Base-by-base conservation (phyloP, 2,113 vertebrate genomes). In the Salminus brasiliensis region DNA sequence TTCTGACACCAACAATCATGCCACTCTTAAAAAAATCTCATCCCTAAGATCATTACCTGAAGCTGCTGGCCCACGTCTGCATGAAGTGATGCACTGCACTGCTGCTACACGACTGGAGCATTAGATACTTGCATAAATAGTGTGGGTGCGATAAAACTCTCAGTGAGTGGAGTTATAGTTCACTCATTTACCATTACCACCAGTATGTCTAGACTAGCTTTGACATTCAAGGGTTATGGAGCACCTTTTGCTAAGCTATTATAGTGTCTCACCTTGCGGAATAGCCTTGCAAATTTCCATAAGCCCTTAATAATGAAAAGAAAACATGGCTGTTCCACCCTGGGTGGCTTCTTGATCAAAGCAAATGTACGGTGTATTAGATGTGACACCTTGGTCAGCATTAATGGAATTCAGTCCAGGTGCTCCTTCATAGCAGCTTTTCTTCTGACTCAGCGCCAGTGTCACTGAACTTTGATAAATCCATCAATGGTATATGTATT, bases 281-380 rank as follows among this genome's bases (percentile, higher is more conserved):
- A 39, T 80, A 80, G 73, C 70, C 43, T 78, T 72, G 55, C 68
- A 72, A 66, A 72, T 72, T 80, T 66, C 70, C 78, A 80, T 80
- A 77, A 77, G 73, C 63, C 55, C 62, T 55, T 78, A 60, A 72
- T 78, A 85, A 80, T 83, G 74, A 74, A 80, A 82, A 63, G 47
- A 80, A 80, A 72, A 59, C 29, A 68, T 74, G 68, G 49, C 29
- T 59, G 62, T 67, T 60, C 70, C 27, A 52, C 75, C 72, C 60
- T 73, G 29, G 32, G 29, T 57, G 45, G 47, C 70, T 78, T 39
- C 60, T 39, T 81, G 83, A 84, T 81, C 83, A 78, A 78, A 84
- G 74, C 25, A 25, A 53, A 81, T 68, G n/a, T 36, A n/a, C n/a
- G n/a, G n/a, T n/a, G 74, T 63, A 74, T 77, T 69, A 49, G 60